phyloP scores from a whole-genome alignment of 2,888 invertebrate species.

The Odontomyia ornata region DNA sequence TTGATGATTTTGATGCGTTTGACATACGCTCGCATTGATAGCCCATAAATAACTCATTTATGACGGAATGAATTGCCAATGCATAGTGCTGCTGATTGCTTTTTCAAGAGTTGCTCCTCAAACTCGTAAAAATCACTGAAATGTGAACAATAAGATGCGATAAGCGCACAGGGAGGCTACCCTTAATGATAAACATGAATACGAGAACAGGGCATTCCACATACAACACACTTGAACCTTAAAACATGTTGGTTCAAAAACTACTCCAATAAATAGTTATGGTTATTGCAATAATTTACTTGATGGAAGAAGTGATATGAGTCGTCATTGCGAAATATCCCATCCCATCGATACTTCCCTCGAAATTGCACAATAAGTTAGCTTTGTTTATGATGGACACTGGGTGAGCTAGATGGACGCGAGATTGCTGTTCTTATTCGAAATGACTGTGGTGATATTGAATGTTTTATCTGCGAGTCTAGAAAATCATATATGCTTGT shows the following conservation, averaged over 20 bases:
- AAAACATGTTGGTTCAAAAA: constrained; percentile 44
- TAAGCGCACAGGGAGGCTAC: constrained; percentile 46
- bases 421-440: constrained; percentile 25
- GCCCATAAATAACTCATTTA: constrained; percentile 64
- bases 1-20: constrained; percentile 61
- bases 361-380: constrained; percentile 35
- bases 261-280: constrained; percentile 50
- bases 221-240: constrained; percentile 18
- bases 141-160: constrained; percentile 49
- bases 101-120: constrained; percentile 49
- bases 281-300: constrained; percentile 51
- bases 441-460: no score
- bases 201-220: background rate
- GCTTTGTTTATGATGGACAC: constrained; percentile 43
- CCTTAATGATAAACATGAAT: background rate
- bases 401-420: constrained; percentile 24
- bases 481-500: no score
- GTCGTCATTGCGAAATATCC: background rate
- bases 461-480: no score
- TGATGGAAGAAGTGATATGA: constrained; percentile 46
- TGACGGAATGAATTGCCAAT: constrained; percentile 59
- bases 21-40: constrained; percentile 65
- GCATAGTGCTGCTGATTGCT: constrained; percentile 51
- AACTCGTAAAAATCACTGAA: constrained; percentile 49
- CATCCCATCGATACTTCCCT: constrained; percentile 24